phyloP scores from a whole-genome alignment of 64 coral and sea anemone genomes.

The Montipora cactus region DNA sequence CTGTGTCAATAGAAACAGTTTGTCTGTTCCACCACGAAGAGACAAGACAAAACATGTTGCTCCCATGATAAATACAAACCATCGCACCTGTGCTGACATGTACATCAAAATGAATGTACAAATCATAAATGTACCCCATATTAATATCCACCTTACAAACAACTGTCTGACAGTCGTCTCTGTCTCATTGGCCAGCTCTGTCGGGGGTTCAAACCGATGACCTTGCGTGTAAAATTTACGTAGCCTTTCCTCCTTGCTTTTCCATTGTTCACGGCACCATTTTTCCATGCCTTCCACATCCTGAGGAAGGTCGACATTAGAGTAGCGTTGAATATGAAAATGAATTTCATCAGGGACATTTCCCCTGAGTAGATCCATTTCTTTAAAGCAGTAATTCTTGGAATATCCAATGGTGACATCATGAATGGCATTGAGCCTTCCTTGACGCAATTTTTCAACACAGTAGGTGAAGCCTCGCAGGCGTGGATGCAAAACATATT shows the following conservation, averaged over 20 bases:
- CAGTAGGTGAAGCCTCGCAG: constrained; percentile 92
- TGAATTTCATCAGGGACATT: constrained; percentile 92
- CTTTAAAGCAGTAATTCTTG: constrained; percentile 76
- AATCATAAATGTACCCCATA: constrained; percentile 78
- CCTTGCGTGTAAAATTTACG: constrained; percentile 82
- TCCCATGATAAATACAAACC: constrained; percentile 72
- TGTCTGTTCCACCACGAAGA: constrained; percentile 76
- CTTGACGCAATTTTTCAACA: constrained; percentile 77
- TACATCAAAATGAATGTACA: constrained; percentile 39
- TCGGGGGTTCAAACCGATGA: constrained; percentile 48
- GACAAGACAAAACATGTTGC: constrained; percentile 47
- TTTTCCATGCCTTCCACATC: constrained; percentile 75
- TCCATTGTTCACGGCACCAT: constrained; percentile 93
- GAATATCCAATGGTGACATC: constrained; percentile 95
- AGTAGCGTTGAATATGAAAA: constrained; percentile 87
- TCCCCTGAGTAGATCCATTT: constrained; percentile 79
- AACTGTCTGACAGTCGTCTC: constrained; percentile 50
- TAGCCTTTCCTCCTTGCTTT: constrained; percentile 82
- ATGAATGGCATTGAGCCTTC: constrained; percentile 76
- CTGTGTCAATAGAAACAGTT: constrained; percentile 17
- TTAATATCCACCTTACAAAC: constrained; percentile 57
- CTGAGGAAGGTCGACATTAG: constrained; percentile 65
- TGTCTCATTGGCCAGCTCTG: constrained; percentile 19
- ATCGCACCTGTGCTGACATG: constrained; percentile 45
- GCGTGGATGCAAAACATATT: constrained; percentile 93